A percentile compares a stretch with the other conserved stretches of the same genome.
These are phyloP conservation scores for Hydroisotoma schaefferi DNA, from an alignment of 2,888 invertebrate species.

Conservation along the genomic window DNA sequence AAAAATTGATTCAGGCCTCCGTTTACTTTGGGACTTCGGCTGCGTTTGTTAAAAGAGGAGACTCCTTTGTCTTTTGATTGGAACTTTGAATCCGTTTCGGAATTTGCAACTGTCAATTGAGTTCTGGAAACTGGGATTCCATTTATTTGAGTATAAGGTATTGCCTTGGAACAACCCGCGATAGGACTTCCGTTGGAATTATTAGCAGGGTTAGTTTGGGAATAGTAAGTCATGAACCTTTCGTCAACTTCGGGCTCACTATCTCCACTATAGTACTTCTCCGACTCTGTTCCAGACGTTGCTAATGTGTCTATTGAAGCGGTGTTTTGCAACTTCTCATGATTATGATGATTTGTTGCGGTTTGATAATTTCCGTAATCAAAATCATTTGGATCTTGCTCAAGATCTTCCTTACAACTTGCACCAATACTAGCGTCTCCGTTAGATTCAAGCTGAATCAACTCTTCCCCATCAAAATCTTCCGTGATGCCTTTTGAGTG, in stretches of 20 bases:
- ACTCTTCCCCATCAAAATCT: constrained; percentile 52
- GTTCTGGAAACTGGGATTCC: background rate
- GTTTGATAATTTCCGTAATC: too few species aligned
- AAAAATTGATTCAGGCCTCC: background rate
- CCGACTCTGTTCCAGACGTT: constrained; percentile 44
- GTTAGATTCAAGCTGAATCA: constrained; percentile 57
- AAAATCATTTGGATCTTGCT: constrained; percentile 35
- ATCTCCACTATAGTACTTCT: constrained; percentile 49
- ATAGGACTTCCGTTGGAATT: background rate
- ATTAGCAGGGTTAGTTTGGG: background rate
- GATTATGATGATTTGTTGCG: too few species aligned
- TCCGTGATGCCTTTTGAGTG: background rate
- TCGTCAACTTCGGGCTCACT: constrained; percentile 41
- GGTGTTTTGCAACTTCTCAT: constrained; percentile 50
- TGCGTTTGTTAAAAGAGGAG: too few species aligned
- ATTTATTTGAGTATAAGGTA: background rate
- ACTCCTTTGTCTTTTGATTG: constrained; percentile 15
- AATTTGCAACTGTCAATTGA: background rate
- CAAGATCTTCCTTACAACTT: constrained; percentile 48
- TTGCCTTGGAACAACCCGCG: background rate
- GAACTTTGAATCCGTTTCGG: too few species aligned
- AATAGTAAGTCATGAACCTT: background rate
- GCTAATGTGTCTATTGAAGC: constrained; percentile 24
- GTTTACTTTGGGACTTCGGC: background rate
- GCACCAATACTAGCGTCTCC: constrained; percentile 61